phyloP scores from a whole-genome alignment of 2,113 vertebrate species.

The Scytalopus superciliaris region DNA sequence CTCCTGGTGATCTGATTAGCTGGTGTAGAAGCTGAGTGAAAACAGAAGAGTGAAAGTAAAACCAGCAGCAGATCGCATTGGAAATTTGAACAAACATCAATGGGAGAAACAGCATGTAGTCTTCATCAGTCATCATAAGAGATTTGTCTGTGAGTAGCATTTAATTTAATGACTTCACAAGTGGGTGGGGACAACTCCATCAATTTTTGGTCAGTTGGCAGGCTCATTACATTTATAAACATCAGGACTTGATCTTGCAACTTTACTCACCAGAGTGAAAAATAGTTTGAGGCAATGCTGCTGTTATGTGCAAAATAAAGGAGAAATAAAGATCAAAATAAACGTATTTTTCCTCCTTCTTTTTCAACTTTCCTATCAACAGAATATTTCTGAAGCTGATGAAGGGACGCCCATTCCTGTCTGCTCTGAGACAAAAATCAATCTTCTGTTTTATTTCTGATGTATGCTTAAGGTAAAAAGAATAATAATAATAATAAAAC shows the following conservation, averaged over 20 bases:
- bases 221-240: neutral
- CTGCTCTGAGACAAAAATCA: neutral
- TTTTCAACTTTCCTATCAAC: neutral
- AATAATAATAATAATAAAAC: neutral
- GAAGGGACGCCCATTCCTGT: neutral
- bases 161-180: constrained; percentile 25
- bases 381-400: neutral
- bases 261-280: neutral
- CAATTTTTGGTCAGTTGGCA: neutral
- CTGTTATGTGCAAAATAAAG: neutral
- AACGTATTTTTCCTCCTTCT: neutral
- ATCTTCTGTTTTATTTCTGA: neutral
- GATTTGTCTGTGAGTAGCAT: neutral
- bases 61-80: neutral
- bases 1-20: neutral
- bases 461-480: neutral
- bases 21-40: neutral
- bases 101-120: neutral
- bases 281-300: neutral
- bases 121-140: neutral
- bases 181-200: neutral
- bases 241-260: neutral
- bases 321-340: neutral
- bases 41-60: neutral
- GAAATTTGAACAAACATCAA: neutral